Base-by-base conservation (phyloP, 2,797 vertebrate genomes). In the Cottoperca gobio region DNA sequence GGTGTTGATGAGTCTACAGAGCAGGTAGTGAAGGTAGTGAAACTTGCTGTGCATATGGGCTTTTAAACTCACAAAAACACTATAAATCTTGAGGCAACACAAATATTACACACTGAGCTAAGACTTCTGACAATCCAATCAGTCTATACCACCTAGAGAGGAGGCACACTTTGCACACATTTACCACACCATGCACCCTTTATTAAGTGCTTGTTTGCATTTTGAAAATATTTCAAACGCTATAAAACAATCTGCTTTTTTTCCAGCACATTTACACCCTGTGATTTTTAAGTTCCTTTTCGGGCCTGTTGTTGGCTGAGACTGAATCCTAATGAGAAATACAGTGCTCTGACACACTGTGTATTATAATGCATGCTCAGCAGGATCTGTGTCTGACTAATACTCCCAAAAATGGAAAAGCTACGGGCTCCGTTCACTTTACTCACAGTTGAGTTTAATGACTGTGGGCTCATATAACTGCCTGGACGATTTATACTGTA, bases 301-400 rank as follows among this genome's bases (percentile, higher is more conserved):
- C 1, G 5, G 62, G 50, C 64, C 50, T 57, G 78, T 62, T 73
- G 64, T 52, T 73, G 75, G 49, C 68, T 52, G 64, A 61, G 66
- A 62, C 39, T 11, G 39, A 37, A 65, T 64, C 45, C 54, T 75
- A 70, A 69, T 76, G 79, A 72, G 57, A 62, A 63, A 54, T 52
- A 69, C 9, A 26, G 57, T 11, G 45, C 50, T 76, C 77, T 76
- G 73, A 86, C 64, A 73, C 68, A 57, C 23, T 71, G 78, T 52
- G 76, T 65, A 65, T 24, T 57, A 76, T 76, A 87, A 69, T 63
- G 79, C 79, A 42, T 1, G 50, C 76, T 86, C 89, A 89, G 87
- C 86, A 81, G 86, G 79, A 78, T 75, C 17, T 5, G 63, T 66
- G 83, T 68, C 84, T 87, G 84, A 87, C 83, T 84, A 81, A 88